A percentile compares a stretch with the other conserved stretches of the same genome.
Conservation (phyloP, 2,888 invertebrate genomes). For the Dermolepida albohirtum region DNA sequence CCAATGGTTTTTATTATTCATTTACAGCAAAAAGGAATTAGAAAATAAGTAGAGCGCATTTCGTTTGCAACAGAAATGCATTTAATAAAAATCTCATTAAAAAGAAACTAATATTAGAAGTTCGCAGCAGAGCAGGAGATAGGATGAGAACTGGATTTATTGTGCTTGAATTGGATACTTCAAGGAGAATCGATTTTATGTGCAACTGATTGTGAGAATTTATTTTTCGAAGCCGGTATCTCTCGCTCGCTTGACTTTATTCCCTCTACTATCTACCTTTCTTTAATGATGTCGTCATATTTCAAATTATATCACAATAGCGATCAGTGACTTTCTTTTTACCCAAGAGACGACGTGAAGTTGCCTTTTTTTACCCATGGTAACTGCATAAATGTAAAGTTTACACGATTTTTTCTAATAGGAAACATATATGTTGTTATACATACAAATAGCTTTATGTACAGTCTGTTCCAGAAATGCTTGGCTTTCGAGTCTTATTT, state of each 20-base stretch:
- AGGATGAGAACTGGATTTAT: conserved; percentile 17
- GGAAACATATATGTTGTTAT: no score
- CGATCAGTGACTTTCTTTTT: no score
- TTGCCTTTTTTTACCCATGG: no score
- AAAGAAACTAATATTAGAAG: conserved; percentile 24
- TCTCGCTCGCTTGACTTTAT: conserved; percentile 19
- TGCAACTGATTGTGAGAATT: conserved; percentile 25
- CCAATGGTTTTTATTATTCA: no score
- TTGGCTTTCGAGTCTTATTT: no score
- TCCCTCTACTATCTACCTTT: conserved; percentile 5
- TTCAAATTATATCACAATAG: conserved; percentile 34
- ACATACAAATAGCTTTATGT: no score
- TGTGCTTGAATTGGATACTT: conserved; percentile 1
- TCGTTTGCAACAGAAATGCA: not conserved
- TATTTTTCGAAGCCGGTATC: conserved; percentile 16
- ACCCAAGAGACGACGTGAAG: no score
- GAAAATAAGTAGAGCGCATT: not conserved
- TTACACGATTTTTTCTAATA: no score
- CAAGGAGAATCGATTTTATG: conserved; percentile 34
- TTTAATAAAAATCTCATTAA: conserved; percentile 14
- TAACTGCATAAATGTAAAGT: no score
- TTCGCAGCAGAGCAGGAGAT: conserved; percentile 12
- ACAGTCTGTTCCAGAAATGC: no score
- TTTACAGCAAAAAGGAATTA: no score
- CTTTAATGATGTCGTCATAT: conserved; percentile 26